Conservation (phyloP, 2,113 vertebrate species). For the Danio rerio region DNA sequence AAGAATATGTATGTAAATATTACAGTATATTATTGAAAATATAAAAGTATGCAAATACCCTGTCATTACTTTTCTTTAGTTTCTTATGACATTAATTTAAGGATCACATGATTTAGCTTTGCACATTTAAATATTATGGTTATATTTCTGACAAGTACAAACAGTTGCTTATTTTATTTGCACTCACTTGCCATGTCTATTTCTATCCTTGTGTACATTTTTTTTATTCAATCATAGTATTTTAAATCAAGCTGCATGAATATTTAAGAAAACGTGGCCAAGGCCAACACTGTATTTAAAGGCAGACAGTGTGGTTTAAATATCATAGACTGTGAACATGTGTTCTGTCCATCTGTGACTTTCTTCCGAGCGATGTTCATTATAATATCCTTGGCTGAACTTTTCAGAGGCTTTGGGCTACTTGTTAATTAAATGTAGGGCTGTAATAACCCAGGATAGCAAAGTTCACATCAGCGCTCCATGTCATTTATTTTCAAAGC, state of each 20-base stretch:
- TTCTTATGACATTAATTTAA: neutral
- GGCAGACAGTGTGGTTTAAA: neutral
- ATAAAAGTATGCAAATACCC: neutral
- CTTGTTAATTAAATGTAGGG: constrained; percentile 31
- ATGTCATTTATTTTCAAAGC: constrained; percentile 16
- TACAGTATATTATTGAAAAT: no score
- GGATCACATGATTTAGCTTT: neutral
- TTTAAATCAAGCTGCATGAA: neutral
- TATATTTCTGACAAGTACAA: neutral
- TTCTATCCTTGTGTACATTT: neutral
- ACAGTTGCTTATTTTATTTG: neutral
- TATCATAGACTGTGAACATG: neutral
- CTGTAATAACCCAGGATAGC: neutral
- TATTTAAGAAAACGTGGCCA: neutral
- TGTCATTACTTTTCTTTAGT: neutral
- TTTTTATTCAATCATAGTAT: neutral
- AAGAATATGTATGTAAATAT: no score
- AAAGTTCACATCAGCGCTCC: neutral
- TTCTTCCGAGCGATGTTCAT: constrained; percentile 33
- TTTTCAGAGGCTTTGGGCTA: neutral
- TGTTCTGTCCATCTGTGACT: constrained; percentile 14
- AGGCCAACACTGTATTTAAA: neutral
- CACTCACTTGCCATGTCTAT: neutral
- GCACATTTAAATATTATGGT: neutral
- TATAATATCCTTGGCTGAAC: constrained; percentile 40